Evolutionary conservation across 2,797 vertebrate genomes (phyloP).

Genomic region (Delichon dasypus): DNA sequence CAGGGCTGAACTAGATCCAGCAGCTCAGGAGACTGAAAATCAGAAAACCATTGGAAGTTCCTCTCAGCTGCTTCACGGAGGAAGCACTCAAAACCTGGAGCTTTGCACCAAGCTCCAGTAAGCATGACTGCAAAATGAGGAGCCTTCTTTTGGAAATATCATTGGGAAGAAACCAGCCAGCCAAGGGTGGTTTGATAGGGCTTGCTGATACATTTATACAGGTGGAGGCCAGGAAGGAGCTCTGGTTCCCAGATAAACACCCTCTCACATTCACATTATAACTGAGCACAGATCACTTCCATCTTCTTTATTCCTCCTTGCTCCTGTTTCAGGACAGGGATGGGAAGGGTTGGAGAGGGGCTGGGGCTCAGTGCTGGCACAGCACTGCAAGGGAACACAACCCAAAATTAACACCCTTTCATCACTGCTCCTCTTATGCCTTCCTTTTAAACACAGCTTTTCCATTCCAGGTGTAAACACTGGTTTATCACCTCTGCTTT

Average conservation of each 20-base stretch:
- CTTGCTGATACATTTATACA: not conserved
- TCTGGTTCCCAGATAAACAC: not conserved
- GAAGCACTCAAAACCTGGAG: not conserved
- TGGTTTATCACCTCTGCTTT: not conserved
- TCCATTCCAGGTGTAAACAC: not conserved
- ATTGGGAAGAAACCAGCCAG: not conserved
- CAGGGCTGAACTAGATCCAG: not conserved
- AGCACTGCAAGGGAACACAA: rapidly evolving
- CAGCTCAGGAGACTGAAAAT: not conserved
- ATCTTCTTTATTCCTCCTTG: not conserved
- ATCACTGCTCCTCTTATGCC: not conserved
- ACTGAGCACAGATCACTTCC: not conserved
- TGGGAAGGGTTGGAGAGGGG: not conserved
- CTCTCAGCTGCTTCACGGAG: not conserved
- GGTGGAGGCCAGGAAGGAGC: not conserved
- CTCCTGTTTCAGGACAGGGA: not conserved
- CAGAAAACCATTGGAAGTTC: not conserved
- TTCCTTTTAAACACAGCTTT: not conserved
- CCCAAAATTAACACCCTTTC: not conserved
- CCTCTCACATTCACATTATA: not conserved
- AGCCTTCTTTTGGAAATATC: not conserved
- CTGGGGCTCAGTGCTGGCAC: rapidly evolving
- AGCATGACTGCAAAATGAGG: not conserved
- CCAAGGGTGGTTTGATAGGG: not conserved
- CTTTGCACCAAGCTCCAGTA: not conserved